Conservation (phyloP, 1,140 invertebrate genomes). For the Tetraneura akinire region DNA sequence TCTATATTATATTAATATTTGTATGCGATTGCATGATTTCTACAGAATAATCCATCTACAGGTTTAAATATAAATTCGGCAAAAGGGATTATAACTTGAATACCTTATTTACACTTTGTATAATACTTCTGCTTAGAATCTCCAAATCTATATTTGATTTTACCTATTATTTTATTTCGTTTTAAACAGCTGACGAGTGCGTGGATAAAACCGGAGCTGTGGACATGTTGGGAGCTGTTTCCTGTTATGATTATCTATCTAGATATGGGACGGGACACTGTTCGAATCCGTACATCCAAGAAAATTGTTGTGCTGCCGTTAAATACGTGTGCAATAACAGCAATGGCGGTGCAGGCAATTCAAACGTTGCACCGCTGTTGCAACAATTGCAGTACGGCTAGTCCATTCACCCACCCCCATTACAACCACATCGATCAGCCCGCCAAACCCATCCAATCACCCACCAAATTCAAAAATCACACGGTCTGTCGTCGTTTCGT, state of each 20-base stretch:
- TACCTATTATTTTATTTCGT: no score
- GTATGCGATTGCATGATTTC: no score
- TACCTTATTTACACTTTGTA: no score
- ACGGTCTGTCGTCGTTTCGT: background rate
- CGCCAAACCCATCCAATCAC: background rate
- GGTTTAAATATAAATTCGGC: no score
- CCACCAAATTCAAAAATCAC: background rate
- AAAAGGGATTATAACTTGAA: no score
- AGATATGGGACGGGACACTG: constrained; percentile 54
- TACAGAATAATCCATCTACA: no score
- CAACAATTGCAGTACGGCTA: constrained; percentile 15
- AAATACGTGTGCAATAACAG: constrained; percentile 54
- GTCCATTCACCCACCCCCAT: background rate
- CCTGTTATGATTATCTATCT: constrained; percentile 54
- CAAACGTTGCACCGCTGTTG: background rate
- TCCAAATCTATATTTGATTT: no score
- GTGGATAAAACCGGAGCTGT: constrained; percentile 53
- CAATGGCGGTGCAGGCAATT: background rate
- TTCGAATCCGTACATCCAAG: constrained; percentile 53
- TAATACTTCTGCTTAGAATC: no score
- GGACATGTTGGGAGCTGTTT: constrained; percentile 53
- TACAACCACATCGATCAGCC: background rate
- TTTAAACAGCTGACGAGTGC: constrained; percentile 52
- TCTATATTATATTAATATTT: no score
- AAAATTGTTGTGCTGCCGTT: constrained; percentile 55